These are phyloP conservation scores for Uropsilus gracilis DNA, from an alignment of 2,113 vertebrate species.

Conservation along the genomic window DNA sequence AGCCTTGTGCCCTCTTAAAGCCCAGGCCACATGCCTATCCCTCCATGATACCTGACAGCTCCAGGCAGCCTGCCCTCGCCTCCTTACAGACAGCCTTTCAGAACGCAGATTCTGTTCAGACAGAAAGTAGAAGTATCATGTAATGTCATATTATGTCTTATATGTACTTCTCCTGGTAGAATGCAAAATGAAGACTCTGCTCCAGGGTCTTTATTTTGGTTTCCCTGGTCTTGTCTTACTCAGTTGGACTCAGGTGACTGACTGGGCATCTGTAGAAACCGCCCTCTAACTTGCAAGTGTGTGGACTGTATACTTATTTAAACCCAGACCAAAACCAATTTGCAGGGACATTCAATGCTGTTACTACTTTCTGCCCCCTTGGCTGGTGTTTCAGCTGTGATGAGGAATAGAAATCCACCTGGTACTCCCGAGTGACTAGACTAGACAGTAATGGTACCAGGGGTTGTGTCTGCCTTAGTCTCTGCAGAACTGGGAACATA, in stretches of 20 bases:
- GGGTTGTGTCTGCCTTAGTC: accelerated
- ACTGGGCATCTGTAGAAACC: background rate
- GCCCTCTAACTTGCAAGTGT: background rate
- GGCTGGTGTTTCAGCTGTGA: background rate
- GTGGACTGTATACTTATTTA: accelerated
- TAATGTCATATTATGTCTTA: too few relatives aligned
- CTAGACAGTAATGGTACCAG: background rate
- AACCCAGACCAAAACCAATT: background rate
- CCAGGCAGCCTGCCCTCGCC: background rate
- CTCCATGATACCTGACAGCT: too few relatives aligned
- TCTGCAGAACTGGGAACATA: background rate
- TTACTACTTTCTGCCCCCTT: background rate
- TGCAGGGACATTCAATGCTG: background rate
- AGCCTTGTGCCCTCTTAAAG: too few relatives aligned
- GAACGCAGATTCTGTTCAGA: background rate
- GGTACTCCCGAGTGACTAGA: too few relatives aligned
- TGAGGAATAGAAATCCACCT: background rate
- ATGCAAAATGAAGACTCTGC: background rate
- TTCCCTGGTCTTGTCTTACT: background rate
- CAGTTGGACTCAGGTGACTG: background rate
- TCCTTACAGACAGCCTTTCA: background rate
- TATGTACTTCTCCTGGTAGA: too few relatives aligned
- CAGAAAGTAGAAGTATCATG: too few relatives aligned
- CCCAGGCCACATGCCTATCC: too few relatives aligned
- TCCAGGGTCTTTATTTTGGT: background rate